These are phyloP conservation scores for Drosophila trapezifrons DNA, from an alignment of 1,140 invertebrate species.

Conservation along the genomic window DNA sequence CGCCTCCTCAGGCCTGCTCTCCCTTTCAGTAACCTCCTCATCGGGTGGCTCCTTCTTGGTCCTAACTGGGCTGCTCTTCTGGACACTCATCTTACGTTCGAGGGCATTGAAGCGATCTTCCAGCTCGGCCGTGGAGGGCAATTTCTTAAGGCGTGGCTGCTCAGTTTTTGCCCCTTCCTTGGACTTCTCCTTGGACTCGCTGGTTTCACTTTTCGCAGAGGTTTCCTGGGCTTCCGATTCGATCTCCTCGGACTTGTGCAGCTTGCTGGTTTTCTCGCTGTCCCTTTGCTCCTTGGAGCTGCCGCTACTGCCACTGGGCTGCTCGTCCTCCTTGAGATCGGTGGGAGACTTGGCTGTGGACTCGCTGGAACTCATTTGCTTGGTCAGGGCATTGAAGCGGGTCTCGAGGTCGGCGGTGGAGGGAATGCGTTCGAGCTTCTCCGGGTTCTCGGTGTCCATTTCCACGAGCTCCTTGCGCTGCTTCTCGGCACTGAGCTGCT, in stretches of 20 bases:
- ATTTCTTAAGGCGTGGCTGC: conserved; percentile 62
- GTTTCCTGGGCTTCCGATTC: conserved; percentile 31
- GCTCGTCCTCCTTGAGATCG: conserved; percentile 42
- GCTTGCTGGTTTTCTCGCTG: conserved; percentile 43
- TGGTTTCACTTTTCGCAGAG: conserved; percentile 27
- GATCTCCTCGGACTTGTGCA: conserved; percentile 21
- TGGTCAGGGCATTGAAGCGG: conserved; percentile 69
- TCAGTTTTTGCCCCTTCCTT: background rate
- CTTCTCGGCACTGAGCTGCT: conserved; percentile 65
- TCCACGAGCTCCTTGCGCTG: conserved; percentile 31
- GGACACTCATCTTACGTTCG: conserved; percentile 67
- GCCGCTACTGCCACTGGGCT: conserved; percentile 6
- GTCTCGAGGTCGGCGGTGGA: conserved; percentile 70
- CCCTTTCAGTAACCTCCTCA: conserved; percentile 5
- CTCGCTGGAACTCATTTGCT: conserved; percentile 64
- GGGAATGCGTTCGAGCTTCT: conserved; percentile 61
- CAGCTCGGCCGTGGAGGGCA: conserved; percentile 76
- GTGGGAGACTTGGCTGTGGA: conserved; percentile 50
- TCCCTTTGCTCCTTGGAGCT: conserved; percentile 33
- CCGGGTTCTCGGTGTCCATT: conserved; percentile 1
- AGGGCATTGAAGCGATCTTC: conserved; percentile 77
- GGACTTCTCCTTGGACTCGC: conserved; percentile 1
- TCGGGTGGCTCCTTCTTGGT: conserved; percentile 75
- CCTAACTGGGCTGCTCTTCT: conserved; percentile 65
- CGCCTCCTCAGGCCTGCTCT: background rate